Evolutionary conservation across 2,113 vertebrate species (phyloP), one percentile per base, ranked within the genome.

Genomic region (Nyctereutes procyonoides): DNA sequence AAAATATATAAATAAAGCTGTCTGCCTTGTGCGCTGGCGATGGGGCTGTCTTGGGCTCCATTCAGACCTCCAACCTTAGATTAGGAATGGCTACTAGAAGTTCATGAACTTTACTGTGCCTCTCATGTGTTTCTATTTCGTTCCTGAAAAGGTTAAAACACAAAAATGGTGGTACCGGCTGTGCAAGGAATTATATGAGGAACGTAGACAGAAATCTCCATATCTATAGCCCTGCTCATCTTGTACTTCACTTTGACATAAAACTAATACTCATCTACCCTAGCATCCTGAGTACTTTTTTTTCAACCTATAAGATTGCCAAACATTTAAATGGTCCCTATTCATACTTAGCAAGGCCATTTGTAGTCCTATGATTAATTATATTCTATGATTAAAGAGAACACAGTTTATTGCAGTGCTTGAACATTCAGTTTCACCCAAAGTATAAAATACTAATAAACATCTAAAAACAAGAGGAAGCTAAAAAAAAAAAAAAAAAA

Each of bases 401-500:
- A 67, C 32, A 56, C 26, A 69, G 32, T 88, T 92, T 86, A 91
- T 74, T 88, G 69, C 76, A 93, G 58, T 17, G 51, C 56, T 93
- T 88, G 55, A 86, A 96, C 88, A 84, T 38, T 63, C n/a, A 71
- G 69, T 69, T 85, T 91, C 71, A 32, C 65, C 26, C 8, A 43
- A 88, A 93, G 74, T 69, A 82, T 56, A 85, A 88, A 88, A 89
- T 74, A 48, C 43, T 86, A 86, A 85, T 15, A 82, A 83, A 88
- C 48, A 93, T 32, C 30, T 88, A 81, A 91, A 81, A 58, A 77
- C n/a, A 48, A 32, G 22, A 85, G 43, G 43, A 93, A 77, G 24
- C 26, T 19, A 26, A 11, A 38, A 35, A 86, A 79, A 63, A 80
- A 35, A 32, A 82, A 79, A 35, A 80, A 35, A 32, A 82, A 79